Conservation (phyloP, 1,140 invertebrate species). For the Elymnias hypermnestra region DNA sequence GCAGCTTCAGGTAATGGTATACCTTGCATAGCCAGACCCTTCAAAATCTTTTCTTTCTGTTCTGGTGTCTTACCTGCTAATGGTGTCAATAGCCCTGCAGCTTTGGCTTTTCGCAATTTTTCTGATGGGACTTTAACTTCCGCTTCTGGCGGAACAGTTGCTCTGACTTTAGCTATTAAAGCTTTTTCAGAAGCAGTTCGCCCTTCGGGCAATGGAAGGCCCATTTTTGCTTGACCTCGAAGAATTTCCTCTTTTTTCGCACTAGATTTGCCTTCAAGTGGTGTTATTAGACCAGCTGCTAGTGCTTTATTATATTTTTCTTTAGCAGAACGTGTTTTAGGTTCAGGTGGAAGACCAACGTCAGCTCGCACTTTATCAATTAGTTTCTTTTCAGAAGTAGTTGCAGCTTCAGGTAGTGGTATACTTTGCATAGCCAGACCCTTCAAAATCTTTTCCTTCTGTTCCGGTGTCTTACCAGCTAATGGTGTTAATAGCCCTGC, state of each 20-base stretch:
- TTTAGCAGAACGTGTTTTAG: conserved; percentile 8
- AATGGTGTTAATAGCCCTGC: conserved; percentile 30
- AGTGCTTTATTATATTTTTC: background rate
- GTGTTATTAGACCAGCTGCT: conserved; percentile 15
- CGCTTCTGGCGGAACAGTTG: too few species aligned
- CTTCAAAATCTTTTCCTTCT: conserved; percentile 38
- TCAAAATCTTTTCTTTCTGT: too few species aligned
- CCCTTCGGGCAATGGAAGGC: conserved; percentile 24
- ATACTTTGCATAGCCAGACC: conserved; percentile 26
- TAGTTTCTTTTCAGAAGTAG: conserved; percentile 15
- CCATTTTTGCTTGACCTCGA: conserved; percentile 18
- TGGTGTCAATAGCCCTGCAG: too few species aligned
- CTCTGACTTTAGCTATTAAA: too few species aligned
- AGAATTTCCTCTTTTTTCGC: conserved; percentile 27
- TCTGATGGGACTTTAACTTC: too few species aligned
- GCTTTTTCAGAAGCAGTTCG: conserved; percentile 23
- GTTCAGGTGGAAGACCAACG: conserved; percentile 25
- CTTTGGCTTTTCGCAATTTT: too few species aligned
- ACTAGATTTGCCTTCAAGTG: conserved; percentile 21
- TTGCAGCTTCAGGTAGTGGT: conserved; percentile 12
- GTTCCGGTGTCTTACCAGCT: conserved; percentile 24
- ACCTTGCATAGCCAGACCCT: too few species aligned
- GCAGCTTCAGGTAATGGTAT: too few species aligned
- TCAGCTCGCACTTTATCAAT: conserved; percentile 24
- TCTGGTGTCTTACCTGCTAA: too few species aligned